Evolutionary conservation across 1,140 invertebrate species (phyloP).

Genomic region (Macrotrachela quadricornifera): DNA sequence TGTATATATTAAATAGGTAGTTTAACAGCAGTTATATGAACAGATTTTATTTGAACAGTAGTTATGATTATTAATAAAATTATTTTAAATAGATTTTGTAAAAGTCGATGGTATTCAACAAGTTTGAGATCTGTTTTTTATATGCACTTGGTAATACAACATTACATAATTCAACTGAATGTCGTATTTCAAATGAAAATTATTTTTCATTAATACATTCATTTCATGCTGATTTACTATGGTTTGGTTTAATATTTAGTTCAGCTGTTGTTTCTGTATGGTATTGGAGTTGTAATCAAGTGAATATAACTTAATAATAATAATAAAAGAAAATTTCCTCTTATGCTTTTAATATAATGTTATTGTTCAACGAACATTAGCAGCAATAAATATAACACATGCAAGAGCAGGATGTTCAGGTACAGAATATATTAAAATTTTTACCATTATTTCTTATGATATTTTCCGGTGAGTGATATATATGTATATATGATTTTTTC

Average conservation of each 20-base stretch:
- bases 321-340: background rate
- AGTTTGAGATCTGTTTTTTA: constrained; percentile 26
- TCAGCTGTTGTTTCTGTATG: constrained; percentile 34
- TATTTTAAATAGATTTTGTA: constrained; percentile 22
- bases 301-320: too few species aligned
- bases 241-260: constrained; percentile 35
- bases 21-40: constrained; percentile 39
- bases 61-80: constrained; percentile 31
- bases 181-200: constrained; percentile 25
- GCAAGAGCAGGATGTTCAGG: constrained; percentile 37
- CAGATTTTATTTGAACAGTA: constrained; percentile 38
- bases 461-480: constrained; percentile 39
- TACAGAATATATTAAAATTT: constrained; percentile 36
- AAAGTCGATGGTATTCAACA: constrained; percentile 33
- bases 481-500: constrained; percentile 32
- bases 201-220: constrained; percentile 33
- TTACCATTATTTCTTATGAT: constrained; percentile 37
- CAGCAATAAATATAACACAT: constrained; percentile 35
- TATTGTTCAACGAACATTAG: constrained; percentile 37
- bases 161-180: constrained; percentile 14
- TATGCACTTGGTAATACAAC: constrained; percentile 16
- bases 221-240: constrained; percentile 30
- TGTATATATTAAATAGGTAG: too few species aligned
- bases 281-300: constrained; percentile 35
- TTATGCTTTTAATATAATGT: constrained; percentile 21